Percentiles rank a stretch among this genome's conserved stretches.
phyloP scores from a whole-genome alignment of 2,797 vertebrate genomes.

The Premnoplex brunnescens region DNA sequence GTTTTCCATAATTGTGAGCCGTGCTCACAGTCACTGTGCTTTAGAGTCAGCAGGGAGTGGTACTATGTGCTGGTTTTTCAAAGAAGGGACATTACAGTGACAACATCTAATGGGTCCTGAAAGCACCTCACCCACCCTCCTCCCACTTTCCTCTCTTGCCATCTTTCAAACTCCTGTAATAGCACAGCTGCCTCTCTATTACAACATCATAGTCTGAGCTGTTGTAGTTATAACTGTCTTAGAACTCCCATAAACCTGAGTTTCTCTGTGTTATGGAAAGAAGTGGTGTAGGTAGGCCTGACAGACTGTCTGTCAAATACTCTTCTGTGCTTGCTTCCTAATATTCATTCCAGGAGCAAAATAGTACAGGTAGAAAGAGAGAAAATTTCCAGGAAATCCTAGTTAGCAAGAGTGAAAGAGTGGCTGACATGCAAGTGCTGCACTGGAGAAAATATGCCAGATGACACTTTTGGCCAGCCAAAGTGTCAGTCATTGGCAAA shows the following conservation, averaged over 20 bases:
- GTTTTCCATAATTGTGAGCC: slow-evolving; percentile 1
- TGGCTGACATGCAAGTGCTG: not conserved
- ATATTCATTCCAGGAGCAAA: not conserved
- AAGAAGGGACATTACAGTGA: slow-evolving; percentile 8
- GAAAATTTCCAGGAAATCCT: not conserved
- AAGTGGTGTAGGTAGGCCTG: not conserved
- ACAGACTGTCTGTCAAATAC: not conserved
- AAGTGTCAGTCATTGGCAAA: accelerated
- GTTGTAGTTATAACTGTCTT: not conserved
- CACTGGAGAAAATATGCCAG: not conserved
- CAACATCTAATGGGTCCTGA: slow-evolving; percentile 26
- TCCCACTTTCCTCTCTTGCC: not conserved
- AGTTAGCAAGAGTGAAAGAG: not conserved
- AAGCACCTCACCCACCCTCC: not conserved
- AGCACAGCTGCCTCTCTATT: not conserved
- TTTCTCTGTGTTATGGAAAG: not conserved
- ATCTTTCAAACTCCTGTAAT: slow-evolving; percentile 20
- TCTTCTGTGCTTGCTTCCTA: not conserved
- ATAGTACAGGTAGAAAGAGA: not conserved
- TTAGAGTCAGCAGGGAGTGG: slow-evolving; percentile 49
- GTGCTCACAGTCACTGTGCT: not conserved
- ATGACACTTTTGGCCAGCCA: not conserved
- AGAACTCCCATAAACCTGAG: not conserved
- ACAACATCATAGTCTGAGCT: not conserved
- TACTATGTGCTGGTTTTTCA: slow-evolving; percentile 29